Conservation (phyloP, 53 echinoderm and acorn worm species). For the Paracentrotus lividus region DNA sequence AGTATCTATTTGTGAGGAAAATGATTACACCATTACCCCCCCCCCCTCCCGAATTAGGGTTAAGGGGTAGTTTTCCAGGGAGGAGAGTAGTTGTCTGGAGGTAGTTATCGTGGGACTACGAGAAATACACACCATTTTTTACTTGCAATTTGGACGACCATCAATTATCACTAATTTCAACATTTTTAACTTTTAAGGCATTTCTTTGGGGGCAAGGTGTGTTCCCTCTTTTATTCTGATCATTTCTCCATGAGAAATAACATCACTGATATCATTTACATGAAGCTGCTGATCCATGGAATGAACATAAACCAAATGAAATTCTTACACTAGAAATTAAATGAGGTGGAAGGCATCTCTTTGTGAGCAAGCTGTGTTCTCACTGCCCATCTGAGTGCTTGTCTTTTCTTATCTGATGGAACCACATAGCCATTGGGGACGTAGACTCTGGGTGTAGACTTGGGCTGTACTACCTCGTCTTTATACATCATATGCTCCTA, state of each 20-base stretch:
- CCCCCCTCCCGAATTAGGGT: no score
- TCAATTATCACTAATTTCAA: no score
- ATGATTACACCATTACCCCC: no score
- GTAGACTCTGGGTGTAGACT: slow-evolving; percentile 80
- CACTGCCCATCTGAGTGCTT: slow-evolving; percentile 97
- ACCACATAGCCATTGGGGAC: slow-evolving; percentile 92
- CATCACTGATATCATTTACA: background rate
- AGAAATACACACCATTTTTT: no score
- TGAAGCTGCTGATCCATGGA: background rate
- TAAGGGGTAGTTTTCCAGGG: no score
- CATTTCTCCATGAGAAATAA: background rate
- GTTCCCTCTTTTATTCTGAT: no score
- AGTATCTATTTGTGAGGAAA: no score
- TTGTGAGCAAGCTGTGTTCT: slow-evolving; percentile 92
- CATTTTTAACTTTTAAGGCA: no score
- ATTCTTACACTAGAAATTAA: slow-evolving; percentile 68
- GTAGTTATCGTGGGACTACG: no score
- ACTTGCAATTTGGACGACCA: no score
- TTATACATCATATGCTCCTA: slow-evolving; percentile 99
- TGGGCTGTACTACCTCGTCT: slow-evolving; percentile 84
- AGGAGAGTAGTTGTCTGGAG: no score
- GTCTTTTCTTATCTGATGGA: slow-evolving; percentile 97
- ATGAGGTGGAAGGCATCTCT: slow-evolving; percentile 92
- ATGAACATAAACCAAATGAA: background rate
- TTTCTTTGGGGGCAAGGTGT: no score